phyloP scores from a whole-genome alignment of 2,113 vertebrate genomes.

The Megalops atlanticus region DNA sequence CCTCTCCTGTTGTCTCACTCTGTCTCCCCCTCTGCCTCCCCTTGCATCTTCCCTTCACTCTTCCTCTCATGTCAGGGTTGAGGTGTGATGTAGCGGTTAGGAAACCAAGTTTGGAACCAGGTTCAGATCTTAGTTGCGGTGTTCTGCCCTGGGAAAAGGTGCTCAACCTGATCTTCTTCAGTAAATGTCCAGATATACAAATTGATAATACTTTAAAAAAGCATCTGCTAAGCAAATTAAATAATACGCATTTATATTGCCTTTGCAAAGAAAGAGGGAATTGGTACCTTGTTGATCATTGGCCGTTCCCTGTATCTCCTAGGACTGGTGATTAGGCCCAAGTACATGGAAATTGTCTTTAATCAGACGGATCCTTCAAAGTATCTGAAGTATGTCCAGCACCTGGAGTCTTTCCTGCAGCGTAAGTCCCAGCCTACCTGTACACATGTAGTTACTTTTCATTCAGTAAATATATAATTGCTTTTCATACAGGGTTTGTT shows the following conservation, averaged over 20 bases:
- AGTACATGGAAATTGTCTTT: constrained; percentile 78
- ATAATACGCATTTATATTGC: background rate
- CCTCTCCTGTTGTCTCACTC: too few species aligned
- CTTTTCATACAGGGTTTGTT: background rate
- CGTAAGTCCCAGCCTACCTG: constrained; percentile 69
- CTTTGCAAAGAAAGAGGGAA: background rate
- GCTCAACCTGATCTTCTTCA: too few species aligned
- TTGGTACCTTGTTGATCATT: background rate
- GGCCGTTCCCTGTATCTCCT: constrained; percentile 9
- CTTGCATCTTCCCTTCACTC: background rate
- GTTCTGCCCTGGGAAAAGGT: background rate
- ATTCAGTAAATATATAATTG: background rate
- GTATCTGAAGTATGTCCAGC: constrained; percentile 69
- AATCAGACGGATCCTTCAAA: constrained; percentile 66
- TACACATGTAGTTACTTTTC: background rate
- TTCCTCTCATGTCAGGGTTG: background rate
- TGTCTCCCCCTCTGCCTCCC: background rate
- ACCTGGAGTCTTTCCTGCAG: constrained; percentile 77
- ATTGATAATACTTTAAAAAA: background rate
- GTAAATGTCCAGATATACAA: too few species aligned
- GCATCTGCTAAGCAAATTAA: background rate
- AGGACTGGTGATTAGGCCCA: constrained; percentile 90
- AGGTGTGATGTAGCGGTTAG: too few species aligned
- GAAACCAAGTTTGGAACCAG: too few species aligned
- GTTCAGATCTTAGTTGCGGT: background rate